These are phyloP conservation scores for Dendrocincla tyrannina DNA, from an alignment of 2,797 vertebrate species.

Conservation along the genomic window DNA sequence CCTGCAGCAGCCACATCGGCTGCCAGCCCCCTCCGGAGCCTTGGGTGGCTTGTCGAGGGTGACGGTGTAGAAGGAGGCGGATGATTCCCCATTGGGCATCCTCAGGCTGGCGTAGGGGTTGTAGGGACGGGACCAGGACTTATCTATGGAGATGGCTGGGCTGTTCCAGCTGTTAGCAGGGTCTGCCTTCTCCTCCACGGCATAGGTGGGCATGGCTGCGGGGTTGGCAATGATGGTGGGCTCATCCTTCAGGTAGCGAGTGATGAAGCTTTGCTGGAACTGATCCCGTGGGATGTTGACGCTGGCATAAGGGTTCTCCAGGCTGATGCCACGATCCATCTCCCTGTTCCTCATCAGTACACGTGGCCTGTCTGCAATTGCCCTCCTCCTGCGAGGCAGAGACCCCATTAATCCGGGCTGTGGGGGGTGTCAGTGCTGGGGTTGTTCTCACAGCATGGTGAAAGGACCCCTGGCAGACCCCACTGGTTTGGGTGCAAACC, in stretches of 20 bases:
- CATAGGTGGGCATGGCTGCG: background rate
- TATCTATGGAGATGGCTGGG: background rate
- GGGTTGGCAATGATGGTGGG: slow-evolving; percentile 79
- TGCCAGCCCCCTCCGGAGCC: slow-evolving; percentile 50
- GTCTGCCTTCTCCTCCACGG: background rate
- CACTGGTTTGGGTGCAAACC: background rate
- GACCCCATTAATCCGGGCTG: accelerated
- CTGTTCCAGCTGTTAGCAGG: background rate
- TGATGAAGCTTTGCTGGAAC: slow-evolving; percentile 74
- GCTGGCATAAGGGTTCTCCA: slow-evolving; percentile 84
- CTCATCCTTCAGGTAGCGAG: slow-evolving; percentile 61
- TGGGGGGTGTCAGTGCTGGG: background rate
- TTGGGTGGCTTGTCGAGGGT: slow-evolving; percentile 44
- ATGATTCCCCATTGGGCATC: background rate
- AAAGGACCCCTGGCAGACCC: background rate
- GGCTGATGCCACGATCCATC: slow-evolving; percentile 73
- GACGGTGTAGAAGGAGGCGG: slow-evolving; percentile 47
- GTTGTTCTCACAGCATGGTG: accelerated
- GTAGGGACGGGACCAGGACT: slow-evolving; percentile 55
- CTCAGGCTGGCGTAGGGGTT: slow-evolving; percentile 71
- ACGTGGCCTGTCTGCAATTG: background rate
- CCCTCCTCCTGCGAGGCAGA: background rate
- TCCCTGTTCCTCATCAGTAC: background rate
- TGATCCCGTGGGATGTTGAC: slow-evolving; percentile 85
- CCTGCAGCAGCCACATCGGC: slow-evolving; percentile 63